Evolutionary conservation across 2,888 invertebrate species (phyloP), one percentile per base, ranked within the genome.

Genomic region (Pecten maximus): DNA sequence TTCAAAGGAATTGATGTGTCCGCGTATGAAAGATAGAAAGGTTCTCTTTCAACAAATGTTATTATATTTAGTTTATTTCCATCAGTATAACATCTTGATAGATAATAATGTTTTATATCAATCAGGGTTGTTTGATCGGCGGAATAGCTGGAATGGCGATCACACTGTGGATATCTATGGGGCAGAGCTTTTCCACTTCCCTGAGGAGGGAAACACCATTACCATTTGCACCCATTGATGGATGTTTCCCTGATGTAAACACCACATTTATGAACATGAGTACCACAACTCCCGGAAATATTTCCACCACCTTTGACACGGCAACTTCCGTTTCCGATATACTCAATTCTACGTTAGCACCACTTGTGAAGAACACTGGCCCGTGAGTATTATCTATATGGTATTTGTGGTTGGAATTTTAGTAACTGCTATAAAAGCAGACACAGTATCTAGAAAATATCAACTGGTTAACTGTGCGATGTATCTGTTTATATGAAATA

Each of bases 131-230:
- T 40, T 23, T 90, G 8, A 40, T 50, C 2, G 90, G 90, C 6
- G 90, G 90, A n/a, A 39, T 90, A 23, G 40, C 40, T 12, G 88
- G 88, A 0, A 40, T 90, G 54, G 23, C 87, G 23, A 88, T 90
- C n/a, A 88, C 88, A 15, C 23, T 90, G 8, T 90, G 90, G 90
- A 87, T 90, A 50, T 74, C 90, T 0, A 54, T 90, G 28, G 90
- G 90, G 6, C 88, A 90, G 48, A 88, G 39, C 10, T 87, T 90
- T 39, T 44, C 88, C 12, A 86, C 86, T 40, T 44, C 87, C 10
- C 90, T 88, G 3, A 50, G 40, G 16, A 48, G 48, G 6, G 50
- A 88, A 23, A 40, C 23, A 39, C 39, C 44, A 19, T 54, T 90
- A 16, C n/a, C 87, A 4, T 54, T 40, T 4, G 90, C 88, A 15